Conservation (phyloP, 2,888 invertebrate genomes). For the Drosophila formosana region DNA sequence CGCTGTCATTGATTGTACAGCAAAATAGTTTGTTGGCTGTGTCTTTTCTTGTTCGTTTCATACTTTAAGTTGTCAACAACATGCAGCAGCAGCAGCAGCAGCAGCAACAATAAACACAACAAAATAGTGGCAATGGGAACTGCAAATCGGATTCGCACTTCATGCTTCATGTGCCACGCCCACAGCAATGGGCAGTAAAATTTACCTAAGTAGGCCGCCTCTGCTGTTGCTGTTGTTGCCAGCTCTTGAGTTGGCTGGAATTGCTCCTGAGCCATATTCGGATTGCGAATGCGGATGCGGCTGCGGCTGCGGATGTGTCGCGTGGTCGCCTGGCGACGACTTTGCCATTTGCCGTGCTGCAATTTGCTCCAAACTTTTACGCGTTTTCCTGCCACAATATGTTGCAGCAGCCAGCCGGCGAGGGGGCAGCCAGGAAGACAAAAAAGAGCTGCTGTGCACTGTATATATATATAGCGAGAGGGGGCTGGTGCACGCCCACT, state of each 20-base stretch:
- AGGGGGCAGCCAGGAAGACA: conserved; percentile 6
- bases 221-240: conserved; percentile 24
- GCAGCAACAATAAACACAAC: conserved; percentile 4
- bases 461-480: not conserved
- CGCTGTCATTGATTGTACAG: conserved; percentile 1
- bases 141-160: conserved; percentile 28
- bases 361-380: conserved; percentile 65
- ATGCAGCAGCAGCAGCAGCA: not conserved
- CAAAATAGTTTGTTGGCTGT: not conserved
- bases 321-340: conserved; percentile 53
- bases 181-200: conserved; percentile 46
- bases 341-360: conserved; percentile 49
- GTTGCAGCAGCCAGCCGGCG: conserved; percentile 12
- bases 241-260: conserved; percentile 27
- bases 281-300: conserved; percentile 18
- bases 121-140: conserved; percentile 12
- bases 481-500: conserved; percentile 32
- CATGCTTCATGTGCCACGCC: conserved; percentile 38
- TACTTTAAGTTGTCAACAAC: conserved; percentile 17
- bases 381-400: conserved; percentile 58
- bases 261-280: conserved; percentile 18
- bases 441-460: conserved; percentile 11
- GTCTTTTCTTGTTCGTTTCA: not conserved
- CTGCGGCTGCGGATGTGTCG: conserved; percentile 38
- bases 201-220: conserved; percentile 54